A percentile compares a stretch with the other conserved stretches of the same genome.
Evolutionary conservation across 2,888 invertebrate species (phyloP).

Genomic region (Leptopilina myrica): DNA sequence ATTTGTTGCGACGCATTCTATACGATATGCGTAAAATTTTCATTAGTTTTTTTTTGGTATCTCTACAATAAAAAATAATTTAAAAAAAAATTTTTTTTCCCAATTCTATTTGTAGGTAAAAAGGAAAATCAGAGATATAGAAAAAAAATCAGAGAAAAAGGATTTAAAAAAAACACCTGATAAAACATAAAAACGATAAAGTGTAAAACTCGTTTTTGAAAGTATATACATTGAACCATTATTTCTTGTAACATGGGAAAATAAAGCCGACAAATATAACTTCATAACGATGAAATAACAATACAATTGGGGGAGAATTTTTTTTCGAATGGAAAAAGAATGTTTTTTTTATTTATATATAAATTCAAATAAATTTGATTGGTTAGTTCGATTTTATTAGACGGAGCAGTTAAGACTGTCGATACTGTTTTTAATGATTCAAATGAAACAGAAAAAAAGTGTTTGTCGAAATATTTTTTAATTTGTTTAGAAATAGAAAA

Average conservation of each 20-base stretch:
- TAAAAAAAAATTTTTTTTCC: too few relatives aligned
- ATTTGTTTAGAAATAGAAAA: too few relatives aligned
- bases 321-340: constrained; percentile 6
- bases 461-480: too few relatives aligned
- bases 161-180: constrained; percentile 3
- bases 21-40: background rate
- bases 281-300: constrained; percentile 22
- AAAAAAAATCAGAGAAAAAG: background rate
- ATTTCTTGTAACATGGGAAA: constrained; percentile 20
- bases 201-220: background rate
- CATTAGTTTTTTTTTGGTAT: background rate
- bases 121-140: background rate
- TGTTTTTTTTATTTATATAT: constrained; percentile 29
- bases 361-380: background rate
- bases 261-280: constrained; percentile 24
- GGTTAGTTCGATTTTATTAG: constrained; percentile 6
- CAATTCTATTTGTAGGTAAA: too few relatives aligned
- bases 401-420: background rate
- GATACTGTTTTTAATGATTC: too few relatives aligned
- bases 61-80: background rate
- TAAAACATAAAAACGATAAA: background rate
- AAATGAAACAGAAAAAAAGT: too few relatives aligned
- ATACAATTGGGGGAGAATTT: constrained; percentile 5
- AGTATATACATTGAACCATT: constrained; percentile 12
- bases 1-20: background rate